Evolutionary conservation across 1,140 invertebrate species (phyloP).

Genomic region (Drosophila aff.): DNA sequence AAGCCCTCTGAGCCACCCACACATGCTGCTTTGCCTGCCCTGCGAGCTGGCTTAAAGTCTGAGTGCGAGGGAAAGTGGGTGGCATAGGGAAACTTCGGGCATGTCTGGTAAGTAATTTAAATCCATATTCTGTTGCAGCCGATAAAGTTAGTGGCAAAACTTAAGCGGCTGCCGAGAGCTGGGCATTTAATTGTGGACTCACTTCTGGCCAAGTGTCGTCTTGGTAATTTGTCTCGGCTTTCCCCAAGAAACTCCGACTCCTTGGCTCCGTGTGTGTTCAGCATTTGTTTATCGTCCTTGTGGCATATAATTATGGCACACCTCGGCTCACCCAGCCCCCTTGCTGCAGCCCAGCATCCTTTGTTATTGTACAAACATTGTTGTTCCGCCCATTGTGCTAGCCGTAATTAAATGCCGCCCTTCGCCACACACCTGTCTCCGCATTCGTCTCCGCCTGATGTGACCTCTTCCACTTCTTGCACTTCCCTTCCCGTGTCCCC

Average conservation of each 20-base stretch:
- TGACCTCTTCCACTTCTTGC: slow-evolving; percentile 21
- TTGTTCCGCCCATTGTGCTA: slow-evolving; percentile 54
- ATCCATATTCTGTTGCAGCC: slow-evolving; percentile 63
- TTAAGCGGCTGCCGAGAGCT: slow-evolving; percentile 60
- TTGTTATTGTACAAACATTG: slow-evolving; percentile 71
- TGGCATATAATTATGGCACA: slow-evolving; percentile 63
- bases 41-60: slow-evolving; percentile 31
- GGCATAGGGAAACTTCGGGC: slow-evolving; percentile 14
- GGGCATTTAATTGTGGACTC: slow-evolving; percentile 72
- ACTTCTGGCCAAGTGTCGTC: slow-evolving; percentile 44
- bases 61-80: slow-evolving; percentile 24
- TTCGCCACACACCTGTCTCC: not conserved
- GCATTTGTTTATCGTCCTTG: slow-evolving; percentile 67
- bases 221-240: slow-evolving; percentile 78
- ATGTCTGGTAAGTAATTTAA: slow-evolving; percentile 71
- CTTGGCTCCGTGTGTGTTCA: slow-evolving; percentile 15
- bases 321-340: not conserved
- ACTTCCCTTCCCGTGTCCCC: slow-evolving; percentile 1
- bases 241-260: slow-evolving; percentile 33
- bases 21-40: slow-evolving; percentile 6
- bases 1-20: not conserved
- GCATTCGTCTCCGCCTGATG: not conserved
- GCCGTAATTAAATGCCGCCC: slow-evolving; percentile 73
- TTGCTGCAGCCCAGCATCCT: slow-evolving; percentile 27
- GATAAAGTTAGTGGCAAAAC: slow-evolving; percentile 73